phyloP scores from a whole-genome alignment of 2,888 invertebrate species.

The Pimpla rufipes region DNA sequence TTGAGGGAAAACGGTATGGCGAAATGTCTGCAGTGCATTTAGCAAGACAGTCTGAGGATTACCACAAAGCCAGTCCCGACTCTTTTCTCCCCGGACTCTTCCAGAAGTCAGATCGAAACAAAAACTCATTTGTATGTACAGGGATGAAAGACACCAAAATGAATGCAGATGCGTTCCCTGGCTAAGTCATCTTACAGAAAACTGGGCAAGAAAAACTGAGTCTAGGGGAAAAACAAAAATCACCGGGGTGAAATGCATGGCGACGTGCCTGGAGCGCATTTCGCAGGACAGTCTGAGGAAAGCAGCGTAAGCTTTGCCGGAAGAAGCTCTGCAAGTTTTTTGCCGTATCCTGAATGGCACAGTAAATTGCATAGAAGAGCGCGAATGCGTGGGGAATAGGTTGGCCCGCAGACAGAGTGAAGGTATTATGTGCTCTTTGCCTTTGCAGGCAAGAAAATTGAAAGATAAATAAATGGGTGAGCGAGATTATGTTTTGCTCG shows the following conservation, averaged over 20 bases:
- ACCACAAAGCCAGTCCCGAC: no score
- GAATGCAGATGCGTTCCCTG: no score
- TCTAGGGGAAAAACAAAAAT: neutral
- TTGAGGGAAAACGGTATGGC: no score
- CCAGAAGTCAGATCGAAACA: no score
- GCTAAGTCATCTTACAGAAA: neutral
- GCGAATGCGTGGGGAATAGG: constrained; percentile 56
- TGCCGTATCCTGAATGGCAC: constrained; percentile 55
- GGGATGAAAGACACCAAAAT: no score
- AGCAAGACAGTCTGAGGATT: no score
- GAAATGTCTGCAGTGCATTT: no score
- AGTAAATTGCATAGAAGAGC: constrained; percentile 53
- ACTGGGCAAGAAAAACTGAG: neutral
- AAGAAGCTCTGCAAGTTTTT: constrained; percentile 42
- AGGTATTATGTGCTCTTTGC: constrained; percentile 57
- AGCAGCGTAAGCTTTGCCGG: constrained; percentile 10
- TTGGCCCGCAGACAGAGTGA: constrained; percentile 43
- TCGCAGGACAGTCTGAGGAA: neutral
- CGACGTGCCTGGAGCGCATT: neutral
- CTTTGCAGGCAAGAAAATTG: constrained; percentile 64
- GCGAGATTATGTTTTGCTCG: constrained; percentile 67
- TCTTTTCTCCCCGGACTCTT: no score
- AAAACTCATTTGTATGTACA: no score
- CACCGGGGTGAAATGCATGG: neutral
- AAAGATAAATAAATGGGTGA: constrained; percentile 72